Evolutionary conservation across 2,888 invertebrate species (phyloP).

Genomic region (Alsophila aescularia): DNA sequence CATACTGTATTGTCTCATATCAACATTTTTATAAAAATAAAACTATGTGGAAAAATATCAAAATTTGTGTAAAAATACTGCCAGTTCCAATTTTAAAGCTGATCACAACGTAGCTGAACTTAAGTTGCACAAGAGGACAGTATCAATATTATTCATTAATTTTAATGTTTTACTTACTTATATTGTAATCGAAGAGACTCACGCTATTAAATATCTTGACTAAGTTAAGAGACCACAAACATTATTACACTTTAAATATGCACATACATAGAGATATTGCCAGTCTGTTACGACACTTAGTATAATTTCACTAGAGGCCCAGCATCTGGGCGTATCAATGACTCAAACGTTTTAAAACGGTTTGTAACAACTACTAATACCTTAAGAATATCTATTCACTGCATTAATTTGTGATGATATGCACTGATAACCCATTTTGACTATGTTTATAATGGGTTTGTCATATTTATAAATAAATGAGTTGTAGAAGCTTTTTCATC

Average conservation of each 20-base stretch:
- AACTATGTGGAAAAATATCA: conserved; percentile 76
- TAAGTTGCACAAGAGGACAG: conserved; percentile 80
- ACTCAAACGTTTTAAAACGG: conserved; percentile 80
- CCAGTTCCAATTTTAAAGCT: conserved; percentile 80
- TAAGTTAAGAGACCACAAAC: conserved; percentile 81
- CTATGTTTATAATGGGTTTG: conserved; percentile 68
- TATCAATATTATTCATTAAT: conserved; percentile 70
- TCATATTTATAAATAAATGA: conserved; percentile 60
- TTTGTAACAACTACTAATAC: conserved; percentile 83
- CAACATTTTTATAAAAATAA: conserved; percentile 79
- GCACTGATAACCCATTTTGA: conserved; percentile 80
- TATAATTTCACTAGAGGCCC: conserved; percentile 81
- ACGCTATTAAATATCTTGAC: conserved; percentile 84
- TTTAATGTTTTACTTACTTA: conserved; percentile 78
- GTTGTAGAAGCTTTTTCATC: conserved; percentile 68
- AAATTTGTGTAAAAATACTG: conserved; percentile 77
- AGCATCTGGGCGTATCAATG: conserved; percentile 80
- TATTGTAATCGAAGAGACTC: conserved; percentile 79
- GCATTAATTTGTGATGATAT: conserved; percentile 84
- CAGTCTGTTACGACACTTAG: conserved; percentile 82
- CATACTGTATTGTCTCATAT: conserved; percentile 80
- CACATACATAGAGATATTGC: conserved; percentile 82
- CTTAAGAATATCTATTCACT: conserved; percentile 83
- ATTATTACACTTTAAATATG: conserved; percentile 81
- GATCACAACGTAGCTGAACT: conserved; percentile 82